phyloP scores from a whole-genome alignment of 2,888 invertebrate species.

The Dysmachus trigonus region DNA sequence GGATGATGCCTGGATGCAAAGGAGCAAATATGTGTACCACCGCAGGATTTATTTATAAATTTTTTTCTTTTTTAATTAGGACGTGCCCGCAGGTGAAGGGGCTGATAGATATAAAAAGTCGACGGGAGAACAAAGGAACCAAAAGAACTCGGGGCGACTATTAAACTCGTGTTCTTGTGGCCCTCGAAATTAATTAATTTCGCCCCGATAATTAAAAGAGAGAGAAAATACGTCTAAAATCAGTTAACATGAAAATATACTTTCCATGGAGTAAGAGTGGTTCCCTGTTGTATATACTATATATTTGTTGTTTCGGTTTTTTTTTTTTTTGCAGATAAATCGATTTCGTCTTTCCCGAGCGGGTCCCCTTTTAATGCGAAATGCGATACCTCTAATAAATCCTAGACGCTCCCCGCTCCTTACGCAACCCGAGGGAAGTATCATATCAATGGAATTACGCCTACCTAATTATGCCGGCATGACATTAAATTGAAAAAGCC shows the following conservation, averaged over 20 bases:
- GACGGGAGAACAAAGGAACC: slow-evolving; percentile 27
- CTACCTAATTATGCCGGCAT: slow-evolving; percentile 35
- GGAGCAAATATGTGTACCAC: background rate
- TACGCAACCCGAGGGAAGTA: background rate
- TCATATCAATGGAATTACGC: slow-evolving; percentile 18
- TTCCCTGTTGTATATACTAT: background rate
- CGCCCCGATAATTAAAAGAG: slow-evolving; percentile 35
- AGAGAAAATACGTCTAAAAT: background rate
- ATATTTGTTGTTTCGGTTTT: background rate
- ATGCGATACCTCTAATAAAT: background rate
- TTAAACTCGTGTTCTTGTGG: slow-evolving; percentile 26
- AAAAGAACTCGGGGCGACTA: slow-evolving; percentile 35
- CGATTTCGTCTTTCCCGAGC: background rate
- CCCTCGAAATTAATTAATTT: slow-evolving; percentile 35
- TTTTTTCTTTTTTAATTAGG: slow-evolving; percentile 29
- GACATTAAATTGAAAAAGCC: slow-evolving; percentile 49
- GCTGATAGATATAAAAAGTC: background rate
- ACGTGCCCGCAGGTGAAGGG: background rate
- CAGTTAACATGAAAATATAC: background rate
- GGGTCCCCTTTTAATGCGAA: background rate
- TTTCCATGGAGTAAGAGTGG: background rate
- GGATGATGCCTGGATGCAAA: background rate
- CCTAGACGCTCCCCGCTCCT: background rate
- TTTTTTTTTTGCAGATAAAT: background rate
- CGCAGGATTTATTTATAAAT: background rate